Base-by-base conservation (phyloP, 2,113 vertebrate genomes). In the Cyphomyrus plagiostoma region DNA sequence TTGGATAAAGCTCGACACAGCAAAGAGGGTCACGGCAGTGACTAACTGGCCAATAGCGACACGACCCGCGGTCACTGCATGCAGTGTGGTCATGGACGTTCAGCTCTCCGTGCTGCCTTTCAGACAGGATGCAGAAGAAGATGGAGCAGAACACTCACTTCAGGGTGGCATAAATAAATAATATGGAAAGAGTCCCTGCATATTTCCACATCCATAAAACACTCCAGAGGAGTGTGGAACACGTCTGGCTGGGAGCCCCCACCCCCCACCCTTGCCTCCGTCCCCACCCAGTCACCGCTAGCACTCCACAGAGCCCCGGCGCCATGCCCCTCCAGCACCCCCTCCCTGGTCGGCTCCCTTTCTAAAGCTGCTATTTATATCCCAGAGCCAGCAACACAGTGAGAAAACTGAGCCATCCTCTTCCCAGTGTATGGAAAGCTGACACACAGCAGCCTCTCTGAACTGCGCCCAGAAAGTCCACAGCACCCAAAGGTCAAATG, bases 351-450 rank as follows among this genome's bases (percentile, higher is more conserved):
- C 88, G 46, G 93, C 93, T 93, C 94, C 93, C 94, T 94, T 94
- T 93, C 94, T 95, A 93, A 94, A 93, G 91, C 92, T 86, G 91
- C 94, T 95, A 95, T 95, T 95, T 95, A 95, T 95, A 95, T 93
- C 95, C 86, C 92, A 91, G 90, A 93, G 92, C 92, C 92, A 94
- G 92, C 94, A 82, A 90, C 19, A 30, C 92, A 90, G 82, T 89
- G 90, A 92, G 90, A 90, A 93, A 92, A 89, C 89, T 92, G 90
- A 89, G 90, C 92, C 92, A 91, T 89, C 89, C 89, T 91, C 91
- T 93, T 93, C 90, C 92, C 89, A 90, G 92, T 90, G 87, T 89
- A 90, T 83, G 91, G 91, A 92, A 92, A 91, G 56, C 46, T 52
- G 91, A 85, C 89, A 90, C 62, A 86, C 70, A 26, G 90, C 92